Evolutionary conservation across 2,888 invertebrate species (phyloP), one percentile per base, ranked within the genome.

Genomic region (Zaprionus obscuricornis): DNA sequence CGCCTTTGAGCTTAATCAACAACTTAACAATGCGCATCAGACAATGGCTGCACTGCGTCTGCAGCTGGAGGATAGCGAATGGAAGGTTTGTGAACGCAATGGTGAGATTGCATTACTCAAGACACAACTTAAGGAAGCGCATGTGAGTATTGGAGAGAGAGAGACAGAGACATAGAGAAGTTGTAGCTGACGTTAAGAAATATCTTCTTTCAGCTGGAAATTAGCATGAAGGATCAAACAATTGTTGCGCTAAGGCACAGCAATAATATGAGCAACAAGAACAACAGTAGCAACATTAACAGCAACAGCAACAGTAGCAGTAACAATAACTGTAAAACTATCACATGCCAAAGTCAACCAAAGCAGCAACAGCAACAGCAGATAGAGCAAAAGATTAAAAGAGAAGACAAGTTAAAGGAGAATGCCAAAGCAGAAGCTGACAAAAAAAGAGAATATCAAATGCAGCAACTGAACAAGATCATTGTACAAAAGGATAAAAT

Each of bases 71-170:
- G 95, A 95, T 82, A 94, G 95, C 1, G 95, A 95, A 90, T 95
- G 95, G 95, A 93, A 93, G 54, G 91, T 96, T 26, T 95, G 95
- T 83, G 95, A 95, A 89, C 92, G 94, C 42, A 94, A 94, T 26
- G 95, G 95, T 1, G 96, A 96, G 90, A 93, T 95, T 56, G 93
- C 95, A 22, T 91, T 95, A 83, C 90, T 96, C 22, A 95, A 95
- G 90, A 93, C 94, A 0, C 95, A 96, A 89, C 91, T 96, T n/a
- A 95, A 95, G 58, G 88, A 88, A n/a, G n/a, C n/a, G n/a, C n/a
- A n/a, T 71, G 88, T 88, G 17, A 58, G 67, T 54, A n/a, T n/a
- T n/a, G n/a, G n/a, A n/a, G n/a, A n/a, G n/a, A n/a, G n/a, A n/a
- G n/a, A n/a, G n/a, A n/a, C n/a, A n/a, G n/a, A n/a, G n/a, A n/a